Conservation (phyloP, 2,888 invertebrate genomes). For the Esperia sulphurella region DNA sequence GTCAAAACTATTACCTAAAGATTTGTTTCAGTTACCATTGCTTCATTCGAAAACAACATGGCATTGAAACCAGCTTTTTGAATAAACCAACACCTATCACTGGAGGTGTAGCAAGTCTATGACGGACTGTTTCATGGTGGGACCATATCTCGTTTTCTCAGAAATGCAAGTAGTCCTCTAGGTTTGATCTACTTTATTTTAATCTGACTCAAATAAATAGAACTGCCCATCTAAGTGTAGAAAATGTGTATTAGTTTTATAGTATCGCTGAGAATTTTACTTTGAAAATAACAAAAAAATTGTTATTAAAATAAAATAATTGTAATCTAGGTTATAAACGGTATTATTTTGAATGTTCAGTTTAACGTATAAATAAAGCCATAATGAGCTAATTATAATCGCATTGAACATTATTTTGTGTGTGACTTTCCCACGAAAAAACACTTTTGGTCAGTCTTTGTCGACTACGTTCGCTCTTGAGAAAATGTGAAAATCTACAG, state of each 20-base stretch:
- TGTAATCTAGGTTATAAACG: too few species aligned
- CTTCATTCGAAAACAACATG: neutral
- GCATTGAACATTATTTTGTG: neutral
- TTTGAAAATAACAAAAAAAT: too few species aligned
- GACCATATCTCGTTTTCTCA: constrained; percentile 26
- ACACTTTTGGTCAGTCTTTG: neutral
- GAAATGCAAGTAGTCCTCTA: constrained; percentile 20
- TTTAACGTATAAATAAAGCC: neutral
- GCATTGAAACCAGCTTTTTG: neutral
- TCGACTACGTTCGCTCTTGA: neutral
- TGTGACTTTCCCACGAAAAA: neutral
- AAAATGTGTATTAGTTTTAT: too few species aligned
- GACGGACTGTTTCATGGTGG: constrained; percentile 26
- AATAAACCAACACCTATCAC: constrained; percentile 12
- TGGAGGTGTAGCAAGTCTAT: constrained; percentile 31
- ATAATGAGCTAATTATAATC: neutral
- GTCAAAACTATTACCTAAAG: neutral
- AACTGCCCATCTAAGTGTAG: too few species aligned
- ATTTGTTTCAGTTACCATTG: neutral
- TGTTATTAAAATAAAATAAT: too few species aligned
- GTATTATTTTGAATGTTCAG: too few species aligned
- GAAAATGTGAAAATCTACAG: neutral
- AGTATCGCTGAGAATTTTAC: too few species aligned
- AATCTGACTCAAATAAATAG: too few species aligned
- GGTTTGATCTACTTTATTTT: constrained; percentile 26